phyloP scores from a whole-genome alignment of 2,797 vertebrate genomes.

The Alcedo quadribrachys region DNA sequence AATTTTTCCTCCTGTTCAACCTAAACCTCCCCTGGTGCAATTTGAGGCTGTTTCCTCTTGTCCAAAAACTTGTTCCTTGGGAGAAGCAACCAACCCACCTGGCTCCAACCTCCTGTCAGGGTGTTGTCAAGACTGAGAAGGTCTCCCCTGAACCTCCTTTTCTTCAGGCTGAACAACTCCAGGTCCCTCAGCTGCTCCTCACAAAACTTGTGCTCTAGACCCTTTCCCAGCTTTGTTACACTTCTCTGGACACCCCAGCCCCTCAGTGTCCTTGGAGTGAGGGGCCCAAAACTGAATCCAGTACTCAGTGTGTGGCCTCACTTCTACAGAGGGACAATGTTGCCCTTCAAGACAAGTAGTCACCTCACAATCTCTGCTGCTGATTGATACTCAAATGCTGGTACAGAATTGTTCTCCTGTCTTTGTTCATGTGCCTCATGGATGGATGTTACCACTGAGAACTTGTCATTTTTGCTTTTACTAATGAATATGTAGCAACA shows the following conservation, averaged over 20 bases:
- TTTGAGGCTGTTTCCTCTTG: neutral
- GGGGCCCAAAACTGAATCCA: neutral
- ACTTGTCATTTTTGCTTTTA: neutral
- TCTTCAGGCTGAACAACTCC: neutral
- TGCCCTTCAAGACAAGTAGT: neutral
- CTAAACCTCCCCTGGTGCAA: neutral
- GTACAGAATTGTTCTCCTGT: fast-evolving
- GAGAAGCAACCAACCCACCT: neutral
- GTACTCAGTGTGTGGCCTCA: neutral
- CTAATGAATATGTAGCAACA: fast-evolving
- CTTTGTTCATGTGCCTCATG: neutral
- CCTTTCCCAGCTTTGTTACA: neutral
- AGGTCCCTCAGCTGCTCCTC: neutral
- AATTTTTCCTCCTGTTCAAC: neutral
- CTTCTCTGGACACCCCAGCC: neutral
- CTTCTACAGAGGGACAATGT: neutral
- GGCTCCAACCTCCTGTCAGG: neutral
- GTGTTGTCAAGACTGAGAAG: neutral
- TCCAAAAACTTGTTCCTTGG: neutral
- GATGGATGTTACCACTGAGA: fast-evolving
- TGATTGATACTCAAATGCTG: fast-evolving
- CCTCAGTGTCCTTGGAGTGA: neutral
- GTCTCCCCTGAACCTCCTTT: neutral
- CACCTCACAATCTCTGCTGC: neutral
- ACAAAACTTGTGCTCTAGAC: neutral